Evolutionary conservation across 2,113 vertebrate species (phyloP), one percentile per base, ranked within the genome.

Genomic region (Neomonachus schauinslandi): DNA sequence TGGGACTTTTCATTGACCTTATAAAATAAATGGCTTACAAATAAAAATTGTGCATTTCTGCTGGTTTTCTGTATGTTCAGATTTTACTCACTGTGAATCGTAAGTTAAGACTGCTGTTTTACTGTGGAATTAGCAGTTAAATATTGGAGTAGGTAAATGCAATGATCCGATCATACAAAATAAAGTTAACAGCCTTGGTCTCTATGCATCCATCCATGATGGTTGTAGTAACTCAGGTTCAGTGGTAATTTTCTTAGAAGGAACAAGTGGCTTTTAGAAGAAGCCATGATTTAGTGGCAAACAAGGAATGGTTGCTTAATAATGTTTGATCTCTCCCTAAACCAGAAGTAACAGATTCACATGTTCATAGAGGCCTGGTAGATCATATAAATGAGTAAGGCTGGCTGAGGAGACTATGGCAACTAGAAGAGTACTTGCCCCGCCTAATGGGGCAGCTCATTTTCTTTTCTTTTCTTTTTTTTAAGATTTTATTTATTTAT

Each of bases 231-330:
- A 74, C 26, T 96, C 80, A 96, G 59, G 61, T 51, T 91, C 42
- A 97, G 39, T 67, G n/a, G 31, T 77, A 65, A 91, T 87, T 90
- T 93, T 39, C 46, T 33, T 74, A 31, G n/a, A 88, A 76, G 49
- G n/a, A 89, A 12, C 26, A 95, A 96, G 33, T 55, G 31, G 8
- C 53, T 74, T 83, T 79, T 71, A 65, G 39, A 14, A 80, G 26
- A 76, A 72, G 19, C 1, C 15, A 79, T 22, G n/a, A 90, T 86
- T 77, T 87, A 69, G 36, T 57, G 33, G 33, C 67, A 69, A 21
- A 36, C n/a, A 21, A 36, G 67, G 36, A 36, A 69, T 69, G 14
- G 93, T 84, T 91, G 5, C 13, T 91, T 87, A 83, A 77, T 87
- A 83, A 77, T 95, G 21, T 28, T 51, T 72, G 76, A 2, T 89